Percentiles rank a stretch among this genome's conserved stretches.
Conservation (phyloP, 1,140 invertebrate species). For the Vollenhovia emeryi region DNA sequence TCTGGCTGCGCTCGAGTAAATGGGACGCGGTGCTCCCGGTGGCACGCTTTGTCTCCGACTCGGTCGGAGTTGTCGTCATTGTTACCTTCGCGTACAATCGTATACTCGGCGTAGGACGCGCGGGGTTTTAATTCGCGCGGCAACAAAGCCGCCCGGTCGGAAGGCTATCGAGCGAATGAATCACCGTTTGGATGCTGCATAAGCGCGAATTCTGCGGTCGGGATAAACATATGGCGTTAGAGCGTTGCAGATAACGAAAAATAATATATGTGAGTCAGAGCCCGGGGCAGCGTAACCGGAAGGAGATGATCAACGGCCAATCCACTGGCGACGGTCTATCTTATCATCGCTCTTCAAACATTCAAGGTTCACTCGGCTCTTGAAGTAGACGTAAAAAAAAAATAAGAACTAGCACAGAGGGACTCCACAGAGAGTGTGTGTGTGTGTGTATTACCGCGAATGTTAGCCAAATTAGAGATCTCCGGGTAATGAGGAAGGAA, state of each 20-base stretch:
- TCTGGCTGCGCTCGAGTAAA: not conserved
- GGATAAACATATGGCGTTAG: not conserved
- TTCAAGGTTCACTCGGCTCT: not conserved
- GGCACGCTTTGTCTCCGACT: conserved; percentile 22
- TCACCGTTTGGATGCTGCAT: conserved; percentile 2
- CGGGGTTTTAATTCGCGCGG: conserved; percentile 20
- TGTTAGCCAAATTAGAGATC: not conserved
- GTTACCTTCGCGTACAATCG: conserved; percentile 14
- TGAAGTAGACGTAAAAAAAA: not conserved
- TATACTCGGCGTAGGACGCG: not conserved
- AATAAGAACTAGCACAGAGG: too few relatives aligned
- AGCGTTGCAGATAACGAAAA: not conserved
- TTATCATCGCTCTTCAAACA: not conserved
- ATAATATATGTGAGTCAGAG: conserved; percentile 21
- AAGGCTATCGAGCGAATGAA: conserved; percentile 14
- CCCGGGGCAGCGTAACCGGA: not conserved
- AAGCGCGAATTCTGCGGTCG: not conserved
- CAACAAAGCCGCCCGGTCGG: not conserved
- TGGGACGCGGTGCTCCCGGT: not conserved
- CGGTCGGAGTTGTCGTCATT: too few relatives aligned
- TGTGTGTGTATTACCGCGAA: not conserved
- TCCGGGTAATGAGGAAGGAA: not conserved
- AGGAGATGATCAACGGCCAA: conserved; percentile 1
- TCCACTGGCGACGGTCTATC: not conserved
- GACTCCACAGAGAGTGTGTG: too few relatives aligned